Conservation (phyloP, 2,888 invertebrate genomes). For the Smittia sp. region DNA sequence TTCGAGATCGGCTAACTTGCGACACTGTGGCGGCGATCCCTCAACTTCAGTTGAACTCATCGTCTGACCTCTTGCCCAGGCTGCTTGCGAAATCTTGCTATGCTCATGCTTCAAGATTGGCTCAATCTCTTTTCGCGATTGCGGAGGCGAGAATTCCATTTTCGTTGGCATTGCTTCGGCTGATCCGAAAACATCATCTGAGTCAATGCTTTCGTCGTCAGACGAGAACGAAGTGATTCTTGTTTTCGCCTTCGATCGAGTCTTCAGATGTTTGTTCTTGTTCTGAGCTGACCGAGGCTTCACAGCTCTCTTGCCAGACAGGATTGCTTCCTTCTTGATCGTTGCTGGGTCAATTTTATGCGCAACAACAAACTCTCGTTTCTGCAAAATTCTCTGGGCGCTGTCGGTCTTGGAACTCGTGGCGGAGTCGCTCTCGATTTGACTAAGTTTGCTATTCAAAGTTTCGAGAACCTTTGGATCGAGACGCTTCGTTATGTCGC, state of each 20-base stretch:
- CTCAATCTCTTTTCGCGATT: constrained; percentile 72
- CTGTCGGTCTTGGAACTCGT: constrained; percentile 73
- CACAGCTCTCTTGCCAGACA: constrained; percentile 59
- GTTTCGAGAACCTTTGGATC: constrained; percentile 68
- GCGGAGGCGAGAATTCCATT: constrained; percentile 72
- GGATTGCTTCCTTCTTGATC: constrained; percentile 60
- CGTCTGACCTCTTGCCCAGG: constrained; percentile 67
- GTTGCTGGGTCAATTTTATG: constrained; percentile 58
- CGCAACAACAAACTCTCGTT: constrained; percentile 57
- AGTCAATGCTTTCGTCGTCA: constrained; percentile 73
- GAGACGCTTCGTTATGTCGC: constrained; percentile 67
- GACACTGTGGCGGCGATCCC: constrained; percentile 71
- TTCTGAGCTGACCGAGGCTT: constrained; percentile 63
- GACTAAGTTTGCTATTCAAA: constrained; percentile 68
- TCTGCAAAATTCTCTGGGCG: constrained; percentile 56
- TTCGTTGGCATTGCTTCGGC: constrained; percentile 71
- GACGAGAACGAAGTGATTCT: constrained; percentile 74
- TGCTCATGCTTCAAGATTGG: constrained; percentile 71
- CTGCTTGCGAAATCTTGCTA: constrained; percentile 65
- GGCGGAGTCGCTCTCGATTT: constrained; percentile 73
- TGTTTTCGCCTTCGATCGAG: constrained; percentile 64
- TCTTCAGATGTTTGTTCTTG: constrained; percentile 59
- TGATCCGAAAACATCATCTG: constrained; percentile 73
- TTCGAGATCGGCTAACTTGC: constrained; percentile 63
- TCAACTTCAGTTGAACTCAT: constrained; percentile 78